Base-by-base conservation (phyloP, 2,888 invertebrate genomes). In the Drosophila flavopinicola region DNA sequence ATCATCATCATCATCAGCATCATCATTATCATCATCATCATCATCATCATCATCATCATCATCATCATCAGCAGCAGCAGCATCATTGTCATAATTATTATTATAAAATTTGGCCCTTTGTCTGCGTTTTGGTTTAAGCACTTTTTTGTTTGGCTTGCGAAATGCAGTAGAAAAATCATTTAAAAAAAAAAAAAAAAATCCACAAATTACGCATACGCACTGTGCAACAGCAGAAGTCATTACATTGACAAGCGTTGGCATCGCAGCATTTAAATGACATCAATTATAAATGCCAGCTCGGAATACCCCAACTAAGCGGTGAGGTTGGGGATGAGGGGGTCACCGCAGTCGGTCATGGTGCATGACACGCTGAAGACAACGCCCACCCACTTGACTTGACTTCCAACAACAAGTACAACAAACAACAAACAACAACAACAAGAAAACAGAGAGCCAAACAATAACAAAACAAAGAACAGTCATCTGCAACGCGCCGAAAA, bases 241-340 rank as follows among this genome's bases (percentile, higher is more conserved):
- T 78, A 57, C 78, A 66, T 71, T 78, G 83, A 78, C 83, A 78
- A 63, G 66, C 60, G 49, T 60, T 65, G 78, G 75, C 75, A 82
- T 64, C 83, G 75, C 82, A 67, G 78, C 75, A 78, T 82, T 78
- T 78, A 71, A 82, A 60, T 64, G 59, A 39, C 61, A 78, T 78
- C 64, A 78, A 78, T 82, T 70, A 64, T 67, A 58, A 61, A 47
- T 29, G 25, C 53, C 20, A 10, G 2, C 32, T 15, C 3, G 11
- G 29, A 2, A 27, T n/a, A 7, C 25, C 4, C 35, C 11, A n/a
- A n/a, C n/a, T n/a, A n/a, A n/a, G n/a, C n/a, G n/a, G n/a, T n/a
- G n/a, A n/a, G n/a, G n/a, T n/a, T n/a, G n/a, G n/a, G n/a, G n/a
- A n/a, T n/a, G n/a, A n/a, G n/a, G n/a, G n/a, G n/a, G n/a, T n/a